Percentiles rank a stretch among this genome's conserved stretches.
These are phyloP conservation scores for Ips typographus DNA, from an alignment of 1,140 invertebrate genomes.

Conservation along the genomic window DNA sequence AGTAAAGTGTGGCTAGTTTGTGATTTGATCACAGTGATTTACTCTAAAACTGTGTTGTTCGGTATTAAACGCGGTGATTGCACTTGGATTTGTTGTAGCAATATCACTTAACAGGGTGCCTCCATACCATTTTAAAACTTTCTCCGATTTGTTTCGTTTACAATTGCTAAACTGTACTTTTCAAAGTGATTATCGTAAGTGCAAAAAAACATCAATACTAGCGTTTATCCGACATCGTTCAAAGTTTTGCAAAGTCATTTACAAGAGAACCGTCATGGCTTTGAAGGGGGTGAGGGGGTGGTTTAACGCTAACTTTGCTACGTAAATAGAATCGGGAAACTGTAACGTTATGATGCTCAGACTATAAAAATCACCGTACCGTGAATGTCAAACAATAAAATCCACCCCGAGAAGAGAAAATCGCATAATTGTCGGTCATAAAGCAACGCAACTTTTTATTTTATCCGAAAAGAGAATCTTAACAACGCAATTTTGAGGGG, in stretches of 20 bases:
- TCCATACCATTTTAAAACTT: too few species aligned
- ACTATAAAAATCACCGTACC: conserved; percentile 14
- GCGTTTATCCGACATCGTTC: too few species aligned
- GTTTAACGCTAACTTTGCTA: neutral
- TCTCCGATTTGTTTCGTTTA: too few species aligned
- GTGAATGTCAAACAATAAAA: conserved; percentile 25
- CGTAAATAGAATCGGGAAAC: conserved; percentile 1
- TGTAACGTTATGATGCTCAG: conserved; percentile 4
- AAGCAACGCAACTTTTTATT: conserved; percentile 6
- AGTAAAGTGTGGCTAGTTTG: too few species aligned
- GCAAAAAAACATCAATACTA: too few species aligned
- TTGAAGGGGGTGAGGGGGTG: neutral
- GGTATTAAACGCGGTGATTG: too few species aligned
- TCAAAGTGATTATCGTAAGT: too few species aligned
- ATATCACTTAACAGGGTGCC: too few species aligned
- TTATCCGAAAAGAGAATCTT: conserved; percentile 13
- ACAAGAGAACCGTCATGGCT: neutral
- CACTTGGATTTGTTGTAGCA: too few species aligned
- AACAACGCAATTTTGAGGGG: conserved; percentile 7
- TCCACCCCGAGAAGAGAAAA: conserved; percentile 1
- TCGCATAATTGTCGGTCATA: conserved; percentile 15
- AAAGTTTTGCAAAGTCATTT: neutral
- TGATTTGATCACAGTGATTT: too few species aligned
- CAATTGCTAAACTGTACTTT: too few species aligned
- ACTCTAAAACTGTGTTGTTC: too few species aligned